phyloP scores from a whole-genome alignment of 2,888 invertebrate genomes.

The Macroteleia sp. region DNA sequence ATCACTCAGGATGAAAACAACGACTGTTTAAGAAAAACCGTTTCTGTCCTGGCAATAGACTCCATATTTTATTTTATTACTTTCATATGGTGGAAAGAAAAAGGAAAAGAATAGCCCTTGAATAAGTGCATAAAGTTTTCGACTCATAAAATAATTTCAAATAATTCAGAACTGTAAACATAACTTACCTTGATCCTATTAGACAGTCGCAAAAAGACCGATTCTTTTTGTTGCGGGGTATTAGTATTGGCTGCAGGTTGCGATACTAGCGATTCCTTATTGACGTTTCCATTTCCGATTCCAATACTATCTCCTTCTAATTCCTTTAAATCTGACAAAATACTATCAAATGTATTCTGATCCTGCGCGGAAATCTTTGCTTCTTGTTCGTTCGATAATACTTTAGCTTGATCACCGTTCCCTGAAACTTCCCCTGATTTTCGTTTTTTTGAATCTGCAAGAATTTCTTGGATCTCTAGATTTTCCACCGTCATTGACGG shows the following conservation, averaged over 20 bases:
- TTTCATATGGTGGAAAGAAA: too few relatives aligned
- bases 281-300: slow-evolving; percentile 77
- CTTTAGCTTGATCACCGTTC: slow-evolving; percentile 55
- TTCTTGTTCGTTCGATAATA: slow-evolving; percentile 58
- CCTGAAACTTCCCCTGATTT: slow-evolving; percentile 13
- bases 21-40: too few relatives aligned
- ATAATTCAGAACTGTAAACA: too few relatives aligned
- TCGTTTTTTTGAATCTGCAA: background rate
- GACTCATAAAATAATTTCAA: too few relatives aligned
- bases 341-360: slow-evolving; percentile 77
- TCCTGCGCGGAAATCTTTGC: slow-evolving; percentile 73
- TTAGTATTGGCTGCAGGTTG: slow-evolving; percentile 78
- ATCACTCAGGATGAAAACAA: too few relatives aligned
- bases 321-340: slow-evolving; percentile 81
- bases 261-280: slow-evolving; percentile 78
- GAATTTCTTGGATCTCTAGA: background rate
- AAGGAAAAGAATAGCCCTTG: too few relatives aligned
- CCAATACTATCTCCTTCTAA: slow-evolving; percentile 73
- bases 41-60: too few relatives aligned
- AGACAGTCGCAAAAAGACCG: slow-evolving; percentile 96
- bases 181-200: slow-evolving; percentile 98
- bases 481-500: too few relatives aligned
- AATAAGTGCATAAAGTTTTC: too few relatives aligned
- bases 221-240: slow-evolving; percentile 90
- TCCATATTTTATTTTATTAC: too few relatives aligned